Conservation (phyloP, 2,797 vertebrate species). For the Falco novaeseelandiae region DNA sequence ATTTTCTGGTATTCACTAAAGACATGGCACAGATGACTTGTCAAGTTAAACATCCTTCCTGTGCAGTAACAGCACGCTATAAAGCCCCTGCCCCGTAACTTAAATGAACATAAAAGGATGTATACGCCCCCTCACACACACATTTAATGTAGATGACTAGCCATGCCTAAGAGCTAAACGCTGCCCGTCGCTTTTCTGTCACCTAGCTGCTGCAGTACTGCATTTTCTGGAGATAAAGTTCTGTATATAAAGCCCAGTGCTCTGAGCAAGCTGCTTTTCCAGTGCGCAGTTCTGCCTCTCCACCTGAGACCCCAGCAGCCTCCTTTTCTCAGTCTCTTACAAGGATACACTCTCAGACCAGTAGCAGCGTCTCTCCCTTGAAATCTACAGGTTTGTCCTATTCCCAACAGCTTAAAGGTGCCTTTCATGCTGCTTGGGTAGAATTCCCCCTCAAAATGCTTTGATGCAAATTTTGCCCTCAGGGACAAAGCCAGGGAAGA, state of each 20-base stretch:
- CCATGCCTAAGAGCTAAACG: background rate
- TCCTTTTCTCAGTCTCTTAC: background rate
- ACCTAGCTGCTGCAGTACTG: background rate
- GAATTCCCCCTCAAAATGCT: background rate
- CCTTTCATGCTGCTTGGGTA: background rate
- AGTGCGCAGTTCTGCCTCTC: background rate
- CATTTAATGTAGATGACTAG: conserved; percentile 19
- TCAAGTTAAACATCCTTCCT: conserved; percentile 61
- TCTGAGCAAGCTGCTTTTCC: conserved; percentile 11
- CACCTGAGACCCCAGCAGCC: background rate
- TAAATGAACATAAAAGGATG: conserved; percentile 41
- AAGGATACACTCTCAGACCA: background rate
- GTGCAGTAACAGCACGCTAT: conserved; percentile 16
- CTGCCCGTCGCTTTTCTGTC: conserved; percentile 1
- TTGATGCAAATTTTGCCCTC: conserved; percentile 16
- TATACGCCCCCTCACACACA: background rate
- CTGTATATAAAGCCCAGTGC: background rate
- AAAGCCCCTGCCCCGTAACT: conserved; percentile 18
- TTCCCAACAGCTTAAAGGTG: background rate
- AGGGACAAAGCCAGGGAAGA: conserved; percentile 12
- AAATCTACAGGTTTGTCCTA: background rate
- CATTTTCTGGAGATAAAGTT: conserved; percentile 1
- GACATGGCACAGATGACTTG: conserved; percentile 32
- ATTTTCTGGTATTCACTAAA: conserved; percentile 55
- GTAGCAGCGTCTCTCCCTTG: background rate